Percentiles rank a stretch among this genome's conserved stretches.
Evolutionary conservation across 2,888 invertebrate species (phyloP).

Genomic region (Orgyia antiqua): DNA sequence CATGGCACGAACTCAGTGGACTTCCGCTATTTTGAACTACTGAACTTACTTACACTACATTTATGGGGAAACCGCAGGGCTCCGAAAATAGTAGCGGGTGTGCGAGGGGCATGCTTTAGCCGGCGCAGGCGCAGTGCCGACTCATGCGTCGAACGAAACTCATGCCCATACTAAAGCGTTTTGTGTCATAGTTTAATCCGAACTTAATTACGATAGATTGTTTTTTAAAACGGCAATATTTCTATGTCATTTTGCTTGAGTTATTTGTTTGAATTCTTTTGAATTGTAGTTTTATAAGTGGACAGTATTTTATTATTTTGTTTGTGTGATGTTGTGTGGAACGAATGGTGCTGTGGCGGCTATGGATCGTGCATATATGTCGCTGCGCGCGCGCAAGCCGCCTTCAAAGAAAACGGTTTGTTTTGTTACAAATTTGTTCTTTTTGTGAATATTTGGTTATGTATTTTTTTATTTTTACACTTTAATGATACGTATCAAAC

Average conservation of each 20-base stretch:
- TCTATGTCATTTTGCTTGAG: no score
- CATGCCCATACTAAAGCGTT: slow-evolving; percentile 24
- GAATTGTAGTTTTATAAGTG: not conserved
- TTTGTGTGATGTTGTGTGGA: slow-evolving; percentile 59
- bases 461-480: no score
- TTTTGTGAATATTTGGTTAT: no score
- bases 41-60: slow-evolving; percentile 14
- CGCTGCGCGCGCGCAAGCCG: slow-evolving; percentile 70
- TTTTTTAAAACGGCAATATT: not conserved
- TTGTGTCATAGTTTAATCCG: slow-evolving; percentile 3
- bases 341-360: slow-evolving; percentile 63
- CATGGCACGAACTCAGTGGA: not conserved
- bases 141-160: slow-evolving; percentile 34
- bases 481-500: no score
- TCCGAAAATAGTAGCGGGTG: slow-evolving; percentile 55
- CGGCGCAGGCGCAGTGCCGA: slow-evolving; percentile 44
- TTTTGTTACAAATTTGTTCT: slow-evolving; percentile 13
- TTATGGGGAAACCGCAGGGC: slow-evolving; percentile 41
- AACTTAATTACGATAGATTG: no score
- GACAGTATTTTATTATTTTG: not conserved
- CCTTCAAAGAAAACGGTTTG: slow-evolving; percentile 56
- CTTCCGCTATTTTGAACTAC: slow-evolving; percentile 18
- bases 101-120: slow-evolving; percentile 26
- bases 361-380: slow-evolving; percentile 76
- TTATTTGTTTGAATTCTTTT: not conserved